A percentile compares a stretch with the other conserved stretches of the same genome.
phyloP scores from a whole-genome alignment of 2,113 vertebrate genomes.

The Platysternon megacephalum region DNA sequence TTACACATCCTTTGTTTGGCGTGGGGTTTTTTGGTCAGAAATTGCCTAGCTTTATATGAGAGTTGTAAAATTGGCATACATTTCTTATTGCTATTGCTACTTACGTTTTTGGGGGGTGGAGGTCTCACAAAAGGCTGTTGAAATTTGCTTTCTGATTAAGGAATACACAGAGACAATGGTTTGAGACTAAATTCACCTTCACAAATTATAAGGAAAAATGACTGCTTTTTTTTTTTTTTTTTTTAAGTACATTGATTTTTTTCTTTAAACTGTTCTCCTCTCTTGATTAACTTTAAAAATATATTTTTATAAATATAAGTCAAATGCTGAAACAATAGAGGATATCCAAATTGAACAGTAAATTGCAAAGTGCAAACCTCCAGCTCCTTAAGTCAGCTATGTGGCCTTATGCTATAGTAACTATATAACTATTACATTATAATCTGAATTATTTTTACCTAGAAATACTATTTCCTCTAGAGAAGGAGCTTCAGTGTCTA shows the following conservation, averaged over 20 bases:
- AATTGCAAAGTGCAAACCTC: background rate
- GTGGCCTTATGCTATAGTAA: background rate
- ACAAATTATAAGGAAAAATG: background rate
- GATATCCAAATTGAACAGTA: background rate
- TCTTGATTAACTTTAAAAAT: background rate
- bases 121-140: background rate
- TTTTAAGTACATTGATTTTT: background rate
- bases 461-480: slow-evolving; percentile 67
- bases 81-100: background rate
- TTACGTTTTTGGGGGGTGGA: background rate
- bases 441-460: background rate
- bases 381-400: background rate
- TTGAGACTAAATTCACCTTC: background rate
- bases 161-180: background rate
- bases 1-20: slow-evolving; percentile 80
- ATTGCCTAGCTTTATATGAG: slow-evolving; percentile 57
- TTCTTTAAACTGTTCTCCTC: background rate
- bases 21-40: background rate
- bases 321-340: slow-evolving; percentile 10
- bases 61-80: slow-evolving; percentile 45
- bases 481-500: slow-evolving; percentile 51
- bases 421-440: background rate
- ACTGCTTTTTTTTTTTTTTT: background rate
- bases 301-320: background rate
- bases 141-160: slow-evolving; percentile 29